A percentile compares a stretch with the other conserved stretches of the same genome.
phyloP scores from a whole-genome alignment of 35 echinoderm and acorn worm species.

The Anneissia japonica region DNA sequence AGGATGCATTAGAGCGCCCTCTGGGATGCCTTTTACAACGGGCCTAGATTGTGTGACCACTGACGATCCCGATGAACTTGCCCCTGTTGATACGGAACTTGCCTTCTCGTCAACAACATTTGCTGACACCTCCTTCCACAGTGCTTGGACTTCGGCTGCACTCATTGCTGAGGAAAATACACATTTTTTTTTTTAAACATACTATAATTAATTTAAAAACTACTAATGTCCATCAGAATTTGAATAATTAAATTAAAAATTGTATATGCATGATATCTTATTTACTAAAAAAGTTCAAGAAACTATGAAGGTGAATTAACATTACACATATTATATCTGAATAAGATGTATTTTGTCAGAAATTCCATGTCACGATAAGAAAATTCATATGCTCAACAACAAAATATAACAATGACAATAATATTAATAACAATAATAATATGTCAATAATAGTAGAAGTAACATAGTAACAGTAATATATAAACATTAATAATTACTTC shows the following conservation, averaged over 20 bases:
- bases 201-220: neutral
- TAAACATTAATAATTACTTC: no score
- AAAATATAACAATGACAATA: no score
- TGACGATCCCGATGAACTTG: conserved; percentile 32
- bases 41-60: conserved; percentile 33
- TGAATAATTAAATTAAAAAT: neutral
- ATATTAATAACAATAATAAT: no score
- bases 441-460: no score
- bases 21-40: conserved; percentile 72
- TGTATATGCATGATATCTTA: neutral
- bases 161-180: conserved; percentile 55
- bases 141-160: conserved; percentile 62
- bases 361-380: no score
- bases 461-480: no score
- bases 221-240: neutral
- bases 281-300: neutral
- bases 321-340: no score
- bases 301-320: no score
- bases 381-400: no score
- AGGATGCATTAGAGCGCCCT: conserved; percentile 74
- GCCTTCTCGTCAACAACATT: conserved; percentile 45
- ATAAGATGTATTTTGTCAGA: no score
- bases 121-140: conserved; percentile 93
- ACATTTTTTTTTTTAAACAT: neutral
- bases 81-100: conserved; percentile 27